A percentile compares a stretch with the other conserved stretches of the same genome.
Evolutionary conservation across 2,797 vertebrate species (phyloP).

Genomic region (Octomys mimax): DNA sequence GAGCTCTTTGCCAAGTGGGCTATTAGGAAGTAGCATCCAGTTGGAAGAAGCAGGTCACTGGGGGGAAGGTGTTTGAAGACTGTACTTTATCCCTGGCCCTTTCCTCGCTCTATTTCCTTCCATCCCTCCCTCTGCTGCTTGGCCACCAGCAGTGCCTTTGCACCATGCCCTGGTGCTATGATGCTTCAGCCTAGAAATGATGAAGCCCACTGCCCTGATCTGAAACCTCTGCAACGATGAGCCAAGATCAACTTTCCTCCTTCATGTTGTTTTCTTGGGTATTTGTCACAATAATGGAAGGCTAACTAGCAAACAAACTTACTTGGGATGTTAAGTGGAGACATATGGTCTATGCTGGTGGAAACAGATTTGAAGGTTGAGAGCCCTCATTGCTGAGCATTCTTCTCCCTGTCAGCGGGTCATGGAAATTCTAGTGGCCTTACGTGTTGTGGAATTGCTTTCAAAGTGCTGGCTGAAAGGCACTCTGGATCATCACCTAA

Average conservation of each 20-base stretch:
- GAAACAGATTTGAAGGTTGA: accelerated
- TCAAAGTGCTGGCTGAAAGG: neutral
- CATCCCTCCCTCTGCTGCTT: neutral
- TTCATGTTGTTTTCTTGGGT: neutral
- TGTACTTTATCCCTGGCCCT: neutral
- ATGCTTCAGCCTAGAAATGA: neutral
- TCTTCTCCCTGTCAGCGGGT: too few species aligned
- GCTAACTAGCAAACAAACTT: neutral
- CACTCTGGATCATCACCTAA: accelerated
- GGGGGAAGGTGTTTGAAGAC: neutral
- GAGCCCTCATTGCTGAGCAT: accelerated
- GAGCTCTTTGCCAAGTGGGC: neutral
- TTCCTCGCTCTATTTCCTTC: neutral
- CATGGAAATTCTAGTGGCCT: neutral
- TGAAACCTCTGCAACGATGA: neutral
- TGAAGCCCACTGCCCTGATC: neutral
- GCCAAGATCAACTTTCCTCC: neutral
- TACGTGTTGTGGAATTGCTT: neutral
- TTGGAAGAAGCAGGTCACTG: neutral
- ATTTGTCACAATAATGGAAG: neutral
- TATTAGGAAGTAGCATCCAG: neutral
- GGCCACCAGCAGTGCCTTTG: neutral
- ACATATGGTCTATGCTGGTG: accelerated
- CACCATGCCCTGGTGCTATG: neutral
- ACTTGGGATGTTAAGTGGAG: neutral